Percentiles rank a stretch among this genome's conserved stretches.
Evolutionary conservation across 2,797 vertebrate species (phyloP).

Genomic region (Natrix natrix): DNA sequence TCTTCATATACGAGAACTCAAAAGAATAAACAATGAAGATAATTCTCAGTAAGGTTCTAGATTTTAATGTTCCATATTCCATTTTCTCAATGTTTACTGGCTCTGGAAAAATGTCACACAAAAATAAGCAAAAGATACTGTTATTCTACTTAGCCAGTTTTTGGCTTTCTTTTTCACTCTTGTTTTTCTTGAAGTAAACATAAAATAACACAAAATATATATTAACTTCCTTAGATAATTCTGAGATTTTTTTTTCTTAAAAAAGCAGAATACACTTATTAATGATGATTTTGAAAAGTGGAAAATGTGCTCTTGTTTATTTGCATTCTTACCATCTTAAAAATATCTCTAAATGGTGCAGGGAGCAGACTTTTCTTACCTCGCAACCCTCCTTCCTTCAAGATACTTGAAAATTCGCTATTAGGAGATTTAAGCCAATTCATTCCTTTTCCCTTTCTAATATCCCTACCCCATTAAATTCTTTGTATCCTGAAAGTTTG

Average conservation of each 20-base stretch:
- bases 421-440: neutral
- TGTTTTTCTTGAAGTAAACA: neutral
- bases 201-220: neutral
- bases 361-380: neutral
- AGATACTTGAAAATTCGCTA: neutral
- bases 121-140: neutral
- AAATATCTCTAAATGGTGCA: neutral
- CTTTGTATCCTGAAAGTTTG: neutral
- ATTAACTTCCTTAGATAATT: neutral
- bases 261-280: neutral
- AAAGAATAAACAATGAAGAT: slow-evolving; percentile 99
- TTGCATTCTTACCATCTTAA: neutral
- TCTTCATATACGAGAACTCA: slow-evolving; percentile 99
- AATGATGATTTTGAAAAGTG: neutral
- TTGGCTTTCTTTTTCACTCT: neutral
- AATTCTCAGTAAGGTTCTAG: slow-evolving; percentile 90
- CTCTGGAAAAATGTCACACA: neutral
- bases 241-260: neutral
- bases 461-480: neutral
- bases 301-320: neutral
- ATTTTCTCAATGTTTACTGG: slow-evolving; percentile 16
- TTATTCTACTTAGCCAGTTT: neutral
- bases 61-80: slow-evolving; percentile 41
- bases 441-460: neutral
- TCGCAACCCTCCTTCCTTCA: neutral